phyloP scores from a whole-genome alignment of 2,888 invertebrate genomes.

The Adelphocoris suturalis region DNA sequence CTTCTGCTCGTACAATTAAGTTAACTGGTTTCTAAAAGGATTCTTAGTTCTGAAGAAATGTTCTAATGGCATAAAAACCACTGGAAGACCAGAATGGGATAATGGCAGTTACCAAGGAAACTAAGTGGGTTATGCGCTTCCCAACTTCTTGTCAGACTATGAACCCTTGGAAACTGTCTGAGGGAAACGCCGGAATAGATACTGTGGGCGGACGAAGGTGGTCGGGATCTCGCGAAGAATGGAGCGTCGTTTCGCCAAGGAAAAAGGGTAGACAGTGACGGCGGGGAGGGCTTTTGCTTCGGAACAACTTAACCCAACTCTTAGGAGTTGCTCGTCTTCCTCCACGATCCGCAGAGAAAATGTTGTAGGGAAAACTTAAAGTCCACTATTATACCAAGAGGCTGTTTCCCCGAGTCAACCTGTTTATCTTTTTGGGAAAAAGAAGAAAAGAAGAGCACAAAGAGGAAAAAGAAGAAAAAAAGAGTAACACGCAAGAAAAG shows the following conservation, averaged over 20 bases:
- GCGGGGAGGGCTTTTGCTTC: neutral
- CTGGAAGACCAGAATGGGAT: neutral
- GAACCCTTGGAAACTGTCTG: conserved; percentile 46
- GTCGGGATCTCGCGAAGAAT: neutral
- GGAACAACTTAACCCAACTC: conserved; percentile 58
- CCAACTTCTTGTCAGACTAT: conserved; percentile 46
- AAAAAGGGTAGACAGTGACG: conserved; percentile 12
- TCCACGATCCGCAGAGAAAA: conserved; percentile 52
- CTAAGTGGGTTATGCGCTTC: conserved; percentile 48
- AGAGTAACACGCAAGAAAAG: conserved; percentile 23
- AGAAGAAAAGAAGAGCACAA: conserved; percentile 22
- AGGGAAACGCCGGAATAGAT: conserved; percentile 10
- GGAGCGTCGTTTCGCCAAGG: conserved; percentile 21
- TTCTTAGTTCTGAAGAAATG: too few relatives aligned
- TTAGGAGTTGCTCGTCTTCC: conserved; percentile 44
- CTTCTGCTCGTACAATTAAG: too few relatives aligned
- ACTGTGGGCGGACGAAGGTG: neutral
- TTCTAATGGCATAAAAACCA: neutral
- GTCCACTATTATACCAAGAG: conserved; percentile 67
- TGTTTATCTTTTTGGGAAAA: conserved; percentile 64
- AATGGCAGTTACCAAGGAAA: conserved; percentile 28
- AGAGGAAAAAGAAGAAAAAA: conserved; percentile 12
- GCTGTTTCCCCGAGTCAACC: conserved; percentile 59
- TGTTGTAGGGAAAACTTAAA: conserved; percentile 64
- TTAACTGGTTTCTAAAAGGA: too few relatives aligned